These are phyloP conservation scores for Lerema accius DNA, from an alignment of 1,140 invertebrate species.

Conservation along the genomic window DNA sequence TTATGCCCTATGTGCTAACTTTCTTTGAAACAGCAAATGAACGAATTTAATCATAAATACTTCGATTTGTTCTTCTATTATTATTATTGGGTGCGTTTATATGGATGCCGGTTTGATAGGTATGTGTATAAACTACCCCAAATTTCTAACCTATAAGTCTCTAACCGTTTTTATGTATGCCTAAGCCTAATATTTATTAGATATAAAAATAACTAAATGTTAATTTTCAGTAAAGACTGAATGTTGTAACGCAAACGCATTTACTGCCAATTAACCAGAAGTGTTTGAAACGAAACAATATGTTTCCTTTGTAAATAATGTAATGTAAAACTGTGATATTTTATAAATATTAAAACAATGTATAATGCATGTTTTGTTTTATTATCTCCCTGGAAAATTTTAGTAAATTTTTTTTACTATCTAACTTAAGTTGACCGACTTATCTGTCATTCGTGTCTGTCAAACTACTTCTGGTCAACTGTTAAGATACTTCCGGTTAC, in stretches of 20 bases:
- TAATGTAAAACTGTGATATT: conserved; percentile 76
- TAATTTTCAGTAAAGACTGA: conserved; percentile 47
- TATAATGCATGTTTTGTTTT: conserved; percentile 41
- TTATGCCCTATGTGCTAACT: conserved; percentile 3
- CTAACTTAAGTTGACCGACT: too few relatives aligned
- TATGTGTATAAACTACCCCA: conserved; percentile 3
- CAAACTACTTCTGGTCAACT: too few relatives aligned
- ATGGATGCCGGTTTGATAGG: not conserved
- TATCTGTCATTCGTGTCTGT: too few relatives aligned
- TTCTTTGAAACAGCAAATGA: conserved; percentile 21
- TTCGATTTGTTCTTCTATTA: conserved; percentile 10
- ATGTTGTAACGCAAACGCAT: conserved; percentile 32
- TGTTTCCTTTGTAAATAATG: conserved; percentile 60
- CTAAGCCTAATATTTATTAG: conserved; percentile 31
- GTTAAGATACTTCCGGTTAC: too few relatives aligned
- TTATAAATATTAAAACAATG: conserved; percentile 56
- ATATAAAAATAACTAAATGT: conserved; percentile 14
- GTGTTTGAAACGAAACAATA: conserved; percentile 22
- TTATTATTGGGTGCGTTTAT: conserved; percentile 5
- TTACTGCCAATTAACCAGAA: conserved; percentile 41
- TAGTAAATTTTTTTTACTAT: too few relatives aligned
- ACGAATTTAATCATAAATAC: conserved; percentile 26
- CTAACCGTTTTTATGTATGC: conserved; percentile 10
- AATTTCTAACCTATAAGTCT: not conserved
- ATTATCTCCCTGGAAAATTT: conserved; percentile 7